phyloP scores from a whole-genome alignment of 2,888 invertebrate genomes.

The Andricus curvator region DNA sequence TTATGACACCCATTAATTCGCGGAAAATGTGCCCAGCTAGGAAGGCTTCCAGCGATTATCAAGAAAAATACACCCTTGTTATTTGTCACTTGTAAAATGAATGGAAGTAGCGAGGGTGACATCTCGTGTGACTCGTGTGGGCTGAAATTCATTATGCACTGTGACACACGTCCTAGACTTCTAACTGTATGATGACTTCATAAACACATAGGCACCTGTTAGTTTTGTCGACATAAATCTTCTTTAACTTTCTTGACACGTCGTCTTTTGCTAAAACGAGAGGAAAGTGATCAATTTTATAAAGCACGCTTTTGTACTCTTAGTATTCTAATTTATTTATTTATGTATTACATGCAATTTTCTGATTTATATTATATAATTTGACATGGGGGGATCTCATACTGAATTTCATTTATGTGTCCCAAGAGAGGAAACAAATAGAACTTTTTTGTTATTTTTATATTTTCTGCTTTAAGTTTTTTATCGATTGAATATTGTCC shows the following conservation, averaged over 20 bases:
- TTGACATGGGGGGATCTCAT: background rate
- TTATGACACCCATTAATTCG: slow-evolving; percentile 1
- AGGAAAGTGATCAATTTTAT: slow-evolving; percentile 20
- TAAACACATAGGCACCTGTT: slow-evolving; percentile 12
- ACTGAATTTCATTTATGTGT: background rate
- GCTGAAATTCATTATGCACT: slow-evolving; percentile 8
- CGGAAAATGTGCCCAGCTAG: background rate
- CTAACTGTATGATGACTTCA: slow-evolving; percentile 27
- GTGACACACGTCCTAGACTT: slow-evolving; percentile 8
- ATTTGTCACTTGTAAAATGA: background rate
- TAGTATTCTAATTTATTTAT: slow-evolving; percentile 6
- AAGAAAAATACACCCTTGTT: background rate
- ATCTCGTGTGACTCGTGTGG: background rate
- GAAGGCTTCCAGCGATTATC: slow-evolving; percentile 2
- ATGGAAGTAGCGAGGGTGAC: background rate
- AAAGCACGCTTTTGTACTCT: background rate
- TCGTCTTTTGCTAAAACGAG: slow-evolving; percentile 12
- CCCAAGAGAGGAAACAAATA: background rate
- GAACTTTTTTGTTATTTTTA: background rate
- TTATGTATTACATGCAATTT: background rate
- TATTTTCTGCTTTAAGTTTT: background rate
- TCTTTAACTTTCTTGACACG: slow-evolving; percentile 29
- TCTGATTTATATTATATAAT: background rate
- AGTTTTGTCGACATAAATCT: slow-evolving; percentile 23
- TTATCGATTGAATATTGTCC: background rate